These are phyloP conservation scores for Salvator merianae DNA, from an alignment of 2,113 vertebrate species.

Conservation along the genomic window DNA sequence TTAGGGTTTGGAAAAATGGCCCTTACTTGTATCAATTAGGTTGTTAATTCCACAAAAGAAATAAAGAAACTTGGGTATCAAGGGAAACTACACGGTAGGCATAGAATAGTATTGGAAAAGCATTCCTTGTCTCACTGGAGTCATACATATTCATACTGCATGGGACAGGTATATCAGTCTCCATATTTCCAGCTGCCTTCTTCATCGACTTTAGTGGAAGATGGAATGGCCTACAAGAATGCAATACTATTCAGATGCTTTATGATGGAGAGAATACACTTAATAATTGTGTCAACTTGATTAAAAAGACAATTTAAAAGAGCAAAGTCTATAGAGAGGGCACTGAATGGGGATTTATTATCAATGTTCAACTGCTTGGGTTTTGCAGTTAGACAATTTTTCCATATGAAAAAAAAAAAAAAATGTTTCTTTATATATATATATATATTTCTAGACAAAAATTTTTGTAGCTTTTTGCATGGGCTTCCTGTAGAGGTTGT, in stretches of 20 bases:
- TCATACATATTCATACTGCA: no score
- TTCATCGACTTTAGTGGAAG: neutral
- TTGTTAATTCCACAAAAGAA: neutral
- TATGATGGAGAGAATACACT: slow-evolving; percentile 1
- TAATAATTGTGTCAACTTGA: slow-evolving; percentile 32
- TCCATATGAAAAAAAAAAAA: neutral
- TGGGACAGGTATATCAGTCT: neutral
- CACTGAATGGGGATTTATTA: slow-evolving; percentile 18
- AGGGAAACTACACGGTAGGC: neutral
- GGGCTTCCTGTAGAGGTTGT: neutral
- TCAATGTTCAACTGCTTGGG: neutral
- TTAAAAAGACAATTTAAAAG: slow-evolving; percentile 25
- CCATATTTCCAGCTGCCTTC: neutral
- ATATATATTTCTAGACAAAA: neutral
- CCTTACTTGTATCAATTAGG: neutral
- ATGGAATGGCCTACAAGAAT: neutral
- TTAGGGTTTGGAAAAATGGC: neutral
- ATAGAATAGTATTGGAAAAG: neutral
- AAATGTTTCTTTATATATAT: neutral
- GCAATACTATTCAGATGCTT: slow-evolving; percentile 4
- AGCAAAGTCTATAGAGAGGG: neutral
- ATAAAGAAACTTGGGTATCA: neutral
- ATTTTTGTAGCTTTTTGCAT: neutral
- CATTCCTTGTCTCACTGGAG: neutral
- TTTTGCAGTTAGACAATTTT: neutral